Evolutionary conservation across 2,888 invertebrate species (phyloP).

Genomic region (Elegia similella): DNA sequence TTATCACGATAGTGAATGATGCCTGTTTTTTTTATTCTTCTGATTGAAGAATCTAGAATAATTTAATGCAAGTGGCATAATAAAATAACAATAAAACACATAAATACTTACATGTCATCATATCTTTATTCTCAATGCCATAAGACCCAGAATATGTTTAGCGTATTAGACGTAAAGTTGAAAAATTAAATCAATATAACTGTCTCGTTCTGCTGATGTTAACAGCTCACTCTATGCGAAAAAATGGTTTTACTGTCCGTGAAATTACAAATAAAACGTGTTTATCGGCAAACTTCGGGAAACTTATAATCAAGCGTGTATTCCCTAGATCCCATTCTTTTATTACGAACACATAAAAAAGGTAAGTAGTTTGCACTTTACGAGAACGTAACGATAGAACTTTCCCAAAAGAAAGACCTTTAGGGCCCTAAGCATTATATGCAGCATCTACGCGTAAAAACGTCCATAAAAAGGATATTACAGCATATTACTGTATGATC

Average conservation of each 20-base stretch:
- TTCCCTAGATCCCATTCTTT: conserved; percentile 13
- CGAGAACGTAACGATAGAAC: conserved; percentile 3
- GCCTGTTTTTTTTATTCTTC: too few species aligned
- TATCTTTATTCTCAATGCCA: too few species aligned
- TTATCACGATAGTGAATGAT: too few species aligned
- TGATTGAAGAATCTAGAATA: too few species aligned
- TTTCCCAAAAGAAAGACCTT: neutral
- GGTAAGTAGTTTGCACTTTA: conserved; percentile 14
- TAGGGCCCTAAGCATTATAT: neutral
- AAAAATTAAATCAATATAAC: too few species aligned
- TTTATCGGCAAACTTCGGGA: neutral
- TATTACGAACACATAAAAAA: conserved; percentile 14
- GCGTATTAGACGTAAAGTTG: too few species aligned
- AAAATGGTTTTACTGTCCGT: neutral
- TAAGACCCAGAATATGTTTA: too few species aligned
- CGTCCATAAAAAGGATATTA: neutral
- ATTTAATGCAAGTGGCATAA: too few species aligned
- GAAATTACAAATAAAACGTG: neutral
- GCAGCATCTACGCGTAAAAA: neutral
- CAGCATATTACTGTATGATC: neutral
- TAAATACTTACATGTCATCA: too few species aligned
- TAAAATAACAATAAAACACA: too few species aligned
- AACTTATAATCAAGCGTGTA: conserved; percentile 10
- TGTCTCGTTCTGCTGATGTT: neutral
- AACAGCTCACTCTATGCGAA: neutral